Evolutionary conservation across 2,797 vertebrate genomes (phyloP).

Genomic region (Eulemur albifrons): DNA sequence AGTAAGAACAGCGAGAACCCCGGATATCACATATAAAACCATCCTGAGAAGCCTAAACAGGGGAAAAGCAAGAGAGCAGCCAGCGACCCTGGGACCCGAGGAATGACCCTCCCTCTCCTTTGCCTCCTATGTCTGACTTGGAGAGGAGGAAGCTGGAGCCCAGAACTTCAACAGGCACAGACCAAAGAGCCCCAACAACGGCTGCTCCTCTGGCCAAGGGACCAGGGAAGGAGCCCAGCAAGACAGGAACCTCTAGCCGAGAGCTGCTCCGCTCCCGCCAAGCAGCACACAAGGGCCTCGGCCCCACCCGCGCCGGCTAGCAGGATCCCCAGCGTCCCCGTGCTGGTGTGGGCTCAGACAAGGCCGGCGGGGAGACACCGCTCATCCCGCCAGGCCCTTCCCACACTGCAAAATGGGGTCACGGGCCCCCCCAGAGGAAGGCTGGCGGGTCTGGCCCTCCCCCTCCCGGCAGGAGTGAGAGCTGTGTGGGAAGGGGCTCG

Average conservation of each 20-base stretch:
- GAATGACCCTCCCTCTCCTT: neutral
- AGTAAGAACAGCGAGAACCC: neutral
- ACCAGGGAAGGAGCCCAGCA: neutral
- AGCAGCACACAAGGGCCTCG: neutral
- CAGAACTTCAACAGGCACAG: neutral
- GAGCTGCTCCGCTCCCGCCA: neutral
- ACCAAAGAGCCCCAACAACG: neutral
- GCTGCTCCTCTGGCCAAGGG: neutral
- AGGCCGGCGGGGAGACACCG: neutral
- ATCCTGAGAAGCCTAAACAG: neutral
- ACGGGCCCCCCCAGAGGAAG: too few relatives aligned
- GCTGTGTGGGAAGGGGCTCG: too few relatives aligned
- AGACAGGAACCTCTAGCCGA: neutral
- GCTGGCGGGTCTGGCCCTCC: neutral
- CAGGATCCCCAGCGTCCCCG: neutral
- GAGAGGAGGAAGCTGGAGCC: neutral
- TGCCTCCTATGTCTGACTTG: neutral
- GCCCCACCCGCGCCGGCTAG: too few relatives aligned
- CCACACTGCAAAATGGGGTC: accelerated
- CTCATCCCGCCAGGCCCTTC: neutral
- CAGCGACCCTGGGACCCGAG: neutral
- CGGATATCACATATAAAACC: accelerated
- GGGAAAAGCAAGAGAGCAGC: neutral
- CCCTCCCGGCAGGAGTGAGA: neutral
- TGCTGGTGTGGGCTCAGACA: neutral